Percentiles rank a stretch among this genome's conserved stretches.
Conservation (phyloP, 2,888 invertebrate species). For the Platycheirus albimanus region DNA sequence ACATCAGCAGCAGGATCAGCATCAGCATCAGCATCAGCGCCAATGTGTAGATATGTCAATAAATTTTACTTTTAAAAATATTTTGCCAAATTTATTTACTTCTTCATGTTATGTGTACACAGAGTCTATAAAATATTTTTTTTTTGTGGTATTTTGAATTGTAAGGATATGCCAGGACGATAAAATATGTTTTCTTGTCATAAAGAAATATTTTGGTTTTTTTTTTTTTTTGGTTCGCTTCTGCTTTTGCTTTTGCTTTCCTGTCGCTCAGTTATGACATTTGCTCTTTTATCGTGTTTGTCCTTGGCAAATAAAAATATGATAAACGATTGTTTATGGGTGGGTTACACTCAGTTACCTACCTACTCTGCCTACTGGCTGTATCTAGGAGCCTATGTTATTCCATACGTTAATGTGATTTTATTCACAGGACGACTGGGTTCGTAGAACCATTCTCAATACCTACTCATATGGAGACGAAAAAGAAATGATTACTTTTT, state of each 20-base stretch:
- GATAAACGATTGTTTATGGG: constrained; percentile 58
- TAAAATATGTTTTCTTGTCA: constrained; percentile 72
- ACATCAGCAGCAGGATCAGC: not conserved
- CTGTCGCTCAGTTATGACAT: constrained; percentile 53
- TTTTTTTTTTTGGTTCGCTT: constrained; percentile 8
- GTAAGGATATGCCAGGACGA: constrained; percentile 60
- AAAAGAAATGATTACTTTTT: constrained; percentile 45
- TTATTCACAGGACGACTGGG: constrained; percentile 37
- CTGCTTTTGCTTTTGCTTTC: constrained; percentile 6
- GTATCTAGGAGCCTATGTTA: constrained; percentile 20
- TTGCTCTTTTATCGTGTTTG: constrained; percentile 65
- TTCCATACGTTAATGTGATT: constrained; percentile 27
- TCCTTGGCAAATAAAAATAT: constrained; percentile 63
- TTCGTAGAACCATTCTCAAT: too few species aligned
- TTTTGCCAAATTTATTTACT: constrained; percentile 72
- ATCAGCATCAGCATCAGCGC: too few species aligned
- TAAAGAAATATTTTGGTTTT: too few species aligned
- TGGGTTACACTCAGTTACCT: not conserved
- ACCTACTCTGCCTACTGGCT: too few species aligned
- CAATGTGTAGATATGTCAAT: constrained; percentile 56
- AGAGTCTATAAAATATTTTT: constrained; percentile 22
- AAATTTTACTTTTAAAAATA: constrained; percentile 71
- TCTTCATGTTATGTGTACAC: constrained; percentile 42
- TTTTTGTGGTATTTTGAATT: constrained; percentile 42
- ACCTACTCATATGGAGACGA: not conserved